A percentile compares a stretch with the other conserved stretches of the same genome.
Evolutionary conservation across 2,113 vertebrate species (phyloP).

Genomic region (Mesitornis unicolor): DNA sequence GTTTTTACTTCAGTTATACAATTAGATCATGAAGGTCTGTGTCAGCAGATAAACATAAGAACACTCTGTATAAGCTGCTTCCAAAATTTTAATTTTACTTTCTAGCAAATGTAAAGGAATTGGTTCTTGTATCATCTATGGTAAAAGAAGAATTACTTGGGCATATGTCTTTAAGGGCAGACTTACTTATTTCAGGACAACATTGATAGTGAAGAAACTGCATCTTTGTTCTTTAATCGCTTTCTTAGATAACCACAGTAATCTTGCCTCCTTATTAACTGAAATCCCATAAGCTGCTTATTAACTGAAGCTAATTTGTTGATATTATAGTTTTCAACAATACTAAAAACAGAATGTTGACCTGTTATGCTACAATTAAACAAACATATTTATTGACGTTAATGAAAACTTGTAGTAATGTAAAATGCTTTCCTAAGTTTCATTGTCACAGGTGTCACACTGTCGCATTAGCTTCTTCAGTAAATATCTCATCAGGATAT

Average conservation of each 20-base stretch:
- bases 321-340: background rate
- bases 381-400: background rate
- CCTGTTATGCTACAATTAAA: background rate
- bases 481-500: background rate
- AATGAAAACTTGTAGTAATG: background rate
- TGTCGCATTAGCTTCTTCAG: background rate
- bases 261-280: constrained; percentile 15
- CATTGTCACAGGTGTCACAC: background rate
- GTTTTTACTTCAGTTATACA: background rate
- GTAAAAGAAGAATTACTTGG: background rate
- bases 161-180: background rate
- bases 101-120: background rate
- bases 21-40: background rate
- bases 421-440: background rate
- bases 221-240: background rate
- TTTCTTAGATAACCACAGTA: constrained; percentile 31
- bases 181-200: background rate
- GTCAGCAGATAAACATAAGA: background rate
- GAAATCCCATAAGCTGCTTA: constrained; percentile 40
- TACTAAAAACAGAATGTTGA: background rate
- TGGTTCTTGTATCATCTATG: accelerated
- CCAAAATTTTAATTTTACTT: background rate
- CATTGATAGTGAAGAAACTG: background rate
- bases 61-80: background rate
- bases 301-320: constrained; percentile 9